Evolutionary conservation across 2,797 vertebrate species (phyloP).

Genomic region (Scomberomorus guttatus): DNA sequence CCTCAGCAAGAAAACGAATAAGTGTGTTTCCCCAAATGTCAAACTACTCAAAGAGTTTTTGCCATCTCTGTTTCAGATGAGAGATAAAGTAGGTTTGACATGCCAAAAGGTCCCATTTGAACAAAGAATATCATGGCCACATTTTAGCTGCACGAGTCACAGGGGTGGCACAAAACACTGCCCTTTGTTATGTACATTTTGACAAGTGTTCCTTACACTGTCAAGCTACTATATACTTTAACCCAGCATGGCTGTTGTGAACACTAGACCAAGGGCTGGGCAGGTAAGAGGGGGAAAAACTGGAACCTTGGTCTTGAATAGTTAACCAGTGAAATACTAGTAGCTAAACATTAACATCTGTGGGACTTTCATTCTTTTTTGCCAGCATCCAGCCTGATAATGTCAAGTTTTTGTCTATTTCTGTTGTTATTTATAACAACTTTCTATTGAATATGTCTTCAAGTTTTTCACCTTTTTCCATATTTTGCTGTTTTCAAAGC

Average conservation of each 20-base stretch:
- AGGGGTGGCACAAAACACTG: background rate
- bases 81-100: background rate
- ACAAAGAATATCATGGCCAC: background rate
- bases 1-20: background rate
- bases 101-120: background rate
- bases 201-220: background rate
- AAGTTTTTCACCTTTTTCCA: background rate
- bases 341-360: conserved; percentile 73
- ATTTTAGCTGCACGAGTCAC: conserved; percentile 22
- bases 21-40: background rate
- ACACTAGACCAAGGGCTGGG: background rate
- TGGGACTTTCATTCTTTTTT: conserved; percentile 9
- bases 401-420: background rate
- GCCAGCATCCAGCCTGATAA: background rate
- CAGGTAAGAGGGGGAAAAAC: conserved; percentile 12
- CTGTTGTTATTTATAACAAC: conserved; percentile 46
- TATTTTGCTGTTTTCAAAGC: conserved; percentile 15
- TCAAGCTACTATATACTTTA: conserved; percentile 37
- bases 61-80: background rate
- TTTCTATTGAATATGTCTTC: background rate
- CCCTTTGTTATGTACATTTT: background rate
- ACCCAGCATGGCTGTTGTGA: conserved; percentile 4
- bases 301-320: conserved; percentile 64
- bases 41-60: background rate
- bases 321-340: conserved; percentile 58